Evolutionary conservation across 2,888 invertebrate genomes (phyloP), one percentile per base, ranked within the genome.

Genomic region (Drosophila nigricruria): DNA sequence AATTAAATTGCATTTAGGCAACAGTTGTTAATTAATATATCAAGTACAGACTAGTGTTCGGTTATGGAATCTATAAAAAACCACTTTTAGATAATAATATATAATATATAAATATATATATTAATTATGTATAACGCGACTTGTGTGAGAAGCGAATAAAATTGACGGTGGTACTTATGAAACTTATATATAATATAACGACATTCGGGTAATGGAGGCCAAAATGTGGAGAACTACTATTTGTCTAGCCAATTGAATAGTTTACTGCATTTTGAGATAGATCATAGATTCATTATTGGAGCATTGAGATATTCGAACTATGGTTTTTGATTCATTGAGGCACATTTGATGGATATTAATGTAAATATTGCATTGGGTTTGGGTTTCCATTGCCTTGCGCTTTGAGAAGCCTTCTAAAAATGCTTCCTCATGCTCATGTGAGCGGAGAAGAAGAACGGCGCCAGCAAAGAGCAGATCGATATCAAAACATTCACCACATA

Each of bases 81-180:
- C 56, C 43, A 67, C 75, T 73, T 52, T 70, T 57, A 71, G 57
- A 76, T 82, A 69, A 73, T 70, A 75, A 10, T 3, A 56, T 56
- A 30, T 42, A 60, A 71, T 40, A 32, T 32, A 16, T 30, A 18
- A 18, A 1, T 27, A n/a, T 47, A 42, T 30, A 54, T 30, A 20
- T 20, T 64, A 62, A 81, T 70, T 61, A 58, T 70, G 45, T 78
- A 75, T 75, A 76, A 82, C 85, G 79, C 85, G 89, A 79, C 80
- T 82, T 70, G 69, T 70, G 91, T 81, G 79, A 70, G 76, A 89
- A 91, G 82, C 82, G 81, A 81, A 77, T 90, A 85, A 88, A 90
- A 62, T 89, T 82, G 81, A 89, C 89, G 91, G 89, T 89, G 89
- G 91, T 89, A 90, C 61, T 77, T 88, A 82, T 82, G 77, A 90